Conservation (phyloP, 1,140 invertebrate genomes). For the Rhyacophila brunnea region DNA sequence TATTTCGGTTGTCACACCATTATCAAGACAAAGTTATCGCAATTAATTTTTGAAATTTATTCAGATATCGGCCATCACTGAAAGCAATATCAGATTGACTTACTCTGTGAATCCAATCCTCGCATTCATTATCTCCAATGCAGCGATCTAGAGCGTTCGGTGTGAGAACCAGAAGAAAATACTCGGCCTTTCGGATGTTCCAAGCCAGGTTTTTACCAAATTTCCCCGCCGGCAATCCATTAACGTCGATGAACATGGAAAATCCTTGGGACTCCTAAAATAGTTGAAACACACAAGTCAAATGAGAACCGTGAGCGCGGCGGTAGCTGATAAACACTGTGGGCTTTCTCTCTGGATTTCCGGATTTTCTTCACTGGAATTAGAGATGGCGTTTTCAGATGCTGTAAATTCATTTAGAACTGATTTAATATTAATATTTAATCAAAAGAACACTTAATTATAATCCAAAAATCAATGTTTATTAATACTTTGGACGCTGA, state of each 20-base stretch:
- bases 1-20: no score
- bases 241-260: constrained; percentile 94
- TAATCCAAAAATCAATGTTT: no score
- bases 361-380: constrained; percentile 69
- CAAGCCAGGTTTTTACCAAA: constrained; percentile 97
- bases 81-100: no score
- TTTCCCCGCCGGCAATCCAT: constrained; percentile 93
- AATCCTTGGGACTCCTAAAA: constrained; percentile 93
- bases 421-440: no score
- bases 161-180: constrained; percentile 95
- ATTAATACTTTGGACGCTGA: no score
- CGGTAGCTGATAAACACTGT: constrained; percentile 99
- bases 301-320: constrained; percentile 94
- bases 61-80: no score
- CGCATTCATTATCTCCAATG: constrained; percentile 86
- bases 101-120: constrained; percentile 99
- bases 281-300: constrained; percentile 90
- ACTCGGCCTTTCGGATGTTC: constrained; percentile 94
- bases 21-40: no score
- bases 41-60: no score
- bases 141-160: constrained; percentile 93
- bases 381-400: constrained; percentile 60
- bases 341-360: constrained; percentile 90
- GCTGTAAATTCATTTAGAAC: no score
- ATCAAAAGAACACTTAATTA: no score